Base-by-base conservation (phyloP, 2,797 vertebrate species). In the Pristis pectinata region DNA sequence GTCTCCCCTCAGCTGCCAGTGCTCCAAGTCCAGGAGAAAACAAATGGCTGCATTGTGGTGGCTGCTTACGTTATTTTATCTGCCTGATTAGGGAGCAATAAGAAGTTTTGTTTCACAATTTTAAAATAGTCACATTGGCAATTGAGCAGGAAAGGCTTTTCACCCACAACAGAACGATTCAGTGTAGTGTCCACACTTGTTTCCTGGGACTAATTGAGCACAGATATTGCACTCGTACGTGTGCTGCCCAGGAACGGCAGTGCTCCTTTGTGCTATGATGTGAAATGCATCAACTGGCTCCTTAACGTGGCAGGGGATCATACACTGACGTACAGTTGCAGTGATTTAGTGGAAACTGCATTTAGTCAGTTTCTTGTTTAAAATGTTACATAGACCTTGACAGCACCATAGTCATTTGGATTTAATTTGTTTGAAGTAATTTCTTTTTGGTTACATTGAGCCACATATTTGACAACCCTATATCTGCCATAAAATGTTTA, bases 331-430 rank as follows among this genome's bases (percentile, higher is more conserved):
- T 95, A 95, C 93, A 64, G 95, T 94, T 95, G 96, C 96, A 96
- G 95, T 96, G 96, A 97, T 96, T 95, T 95, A 94, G 95, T 96
- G 95, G 96, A 97, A 96, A 97, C 96, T 96, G 82, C 96, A 97
- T 97, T 95, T 97, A 96, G 95, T 96, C 95, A 96, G 97, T 97
- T 97, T 97, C 96, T 97, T 97, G 96, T 96, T 95, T 96, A 96
- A 96, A 95, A 97, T 95, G 87, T 96, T 95, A 95, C 95, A 95
- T 95, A 95, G 95, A 95, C 96, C 95, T 94, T 95, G 96, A 94
- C 95, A 95, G 76, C 80, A 94, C 79, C 70, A 83, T 94, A 93
- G 95, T 95, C 95, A 87, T 96, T 96, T 95, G 96, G 93, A 95
- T 95, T 95, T 95, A 95, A 95, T 96, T 96, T 95, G 94, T 95